Conservation (phyloP, 2,888 invertebrate genomes). For the Calephelis perditalis region DNA sequence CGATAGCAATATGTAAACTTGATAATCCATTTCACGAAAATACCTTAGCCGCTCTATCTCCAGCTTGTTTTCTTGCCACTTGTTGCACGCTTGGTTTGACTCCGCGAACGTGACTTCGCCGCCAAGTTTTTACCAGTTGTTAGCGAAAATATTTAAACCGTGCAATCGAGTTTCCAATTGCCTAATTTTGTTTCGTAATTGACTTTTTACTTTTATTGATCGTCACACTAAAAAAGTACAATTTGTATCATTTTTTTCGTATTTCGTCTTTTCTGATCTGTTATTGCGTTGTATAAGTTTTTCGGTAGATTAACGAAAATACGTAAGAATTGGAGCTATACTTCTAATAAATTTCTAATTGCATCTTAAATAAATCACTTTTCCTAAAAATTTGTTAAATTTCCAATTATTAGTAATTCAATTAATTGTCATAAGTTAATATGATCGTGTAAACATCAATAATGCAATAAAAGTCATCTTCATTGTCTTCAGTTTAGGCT, state of each 20-base stretch:
- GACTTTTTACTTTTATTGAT: constrained; percentile 43
- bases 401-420: no score
- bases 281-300: background rate
- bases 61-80: constrained; percentile 50
- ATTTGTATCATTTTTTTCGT: background rate
- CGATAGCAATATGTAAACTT: no score
- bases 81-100: constrained; percentile 46
- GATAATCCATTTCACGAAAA: constrained; percentile 19
- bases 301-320: background rate
- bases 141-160: constrained; percentile 46
- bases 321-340: no score
- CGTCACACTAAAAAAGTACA: background rate
- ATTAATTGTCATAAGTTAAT: no score
- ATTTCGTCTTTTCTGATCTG: background rate
- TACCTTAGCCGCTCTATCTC: constrained; percentile 17
- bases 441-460: no score
- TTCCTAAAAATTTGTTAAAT: no score
- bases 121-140: constrained; percentile 47
- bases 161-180: constrained; percentile 56
- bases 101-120: constrained; percentile 50
- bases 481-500: no score
- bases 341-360: no score
- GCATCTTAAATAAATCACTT: no score
- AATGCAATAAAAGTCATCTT: no score
- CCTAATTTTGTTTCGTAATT: constrained; percentile 46